Percentiles rank a stretch among this genome's conserved stretches.
phyloP scores from a whole-genome alignment of 2,113 vertebrate genomes.

The Sula dactylatra region DNA sequence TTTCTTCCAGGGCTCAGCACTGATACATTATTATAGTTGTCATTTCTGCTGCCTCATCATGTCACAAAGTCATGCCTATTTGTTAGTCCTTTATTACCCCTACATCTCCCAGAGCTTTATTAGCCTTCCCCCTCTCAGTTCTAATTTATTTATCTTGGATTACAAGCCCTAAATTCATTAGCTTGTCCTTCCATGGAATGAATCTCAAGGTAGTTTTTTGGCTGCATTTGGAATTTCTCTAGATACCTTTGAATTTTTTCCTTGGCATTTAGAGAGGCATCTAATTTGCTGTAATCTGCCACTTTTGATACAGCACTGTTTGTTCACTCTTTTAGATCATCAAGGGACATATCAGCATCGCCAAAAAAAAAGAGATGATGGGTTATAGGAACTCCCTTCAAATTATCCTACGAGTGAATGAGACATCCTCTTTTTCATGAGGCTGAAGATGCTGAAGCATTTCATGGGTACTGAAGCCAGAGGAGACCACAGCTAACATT shows the following conservation, averaged over 20 bases:
- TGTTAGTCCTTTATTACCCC: slow-evolving; percentile 6
- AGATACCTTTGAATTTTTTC: background rate
- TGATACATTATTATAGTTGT: background rate
- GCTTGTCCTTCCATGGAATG: background rate
- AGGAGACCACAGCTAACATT: background rate
- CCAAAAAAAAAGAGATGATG: background rate
- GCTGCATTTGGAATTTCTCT: slow-evolving; percentile 2
- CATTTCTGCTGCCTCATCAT: slow-evolving; percentile 8
- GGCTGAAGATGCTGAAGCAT: background rate
- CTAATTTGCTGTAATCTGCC: slow-evolving; percentile 1
- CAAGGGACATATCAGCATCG: background rate
- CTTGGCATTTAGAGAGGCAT: background rate
- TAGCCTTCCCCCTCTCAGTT: background rate
- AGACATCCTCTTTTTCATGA: background rate
- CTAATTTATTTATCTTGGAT: slow-evolving; percentile 18
- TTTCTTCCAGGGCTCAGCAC: background rate
- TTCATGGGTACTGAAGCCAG: background rate
- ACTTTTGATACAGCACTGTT: background rate
- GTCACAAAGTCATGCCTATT: background rate
- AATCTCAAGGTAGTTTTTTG: slow-evolving; percentile 20
- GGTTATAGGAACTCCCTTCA: background rate
- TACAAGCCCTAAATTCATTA: slow-evolving; percentile 30
- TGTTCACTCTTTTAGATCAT: background rate
- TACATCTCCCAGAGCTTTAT: background rate
- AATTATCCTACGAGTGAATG: background rate